Base-by-base conservation (phyloP, 2,888 invertebrate species). In the Monopis laevigella region DNA sequence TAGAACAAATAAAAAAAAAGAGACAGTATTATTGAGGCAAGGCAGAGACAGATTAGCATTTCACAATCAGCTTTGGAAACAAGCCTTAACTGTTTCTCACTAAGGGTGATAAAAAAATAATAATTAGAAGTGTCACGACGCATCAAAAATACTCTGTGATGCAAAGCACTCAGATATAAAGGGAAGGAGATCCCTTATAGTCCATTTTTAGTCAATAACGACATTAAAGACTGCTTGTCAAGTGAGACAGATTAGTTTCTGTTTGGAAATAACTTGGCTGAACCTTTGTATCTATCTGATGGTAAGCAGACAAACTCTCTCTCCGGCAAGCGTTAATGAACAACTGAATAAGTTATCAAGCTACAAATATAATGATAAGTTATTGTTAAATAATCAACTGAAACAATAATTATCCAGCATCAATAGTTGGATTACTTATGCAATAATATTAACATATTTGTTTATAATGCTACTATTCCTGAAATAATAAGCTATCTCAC, bases 231-330 rank as follows among this genome's bases (percentile, higher is more conserved):
- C 3, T 36, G 13, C 21, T 10, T n/a, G 6, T 26, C 11, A 24
- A 13, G 19, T 7, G 38, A 38, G 5, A n/a, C 24, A 38, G n/a
- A 19, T 38, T 38, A 38, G n/a, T n/a, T n/a, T n/a, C n/a, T n/a
- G n/a, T n/a, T n/a, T n/a, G n/a, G n/a, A n/a, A n/a, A n/a, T n/a
- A n/a, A n/a, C n/a, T n/a, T n/a, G n/a, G n/a, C n/a, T n/a, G n/a
- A n/a, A n/a, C n/a, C n/a, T n/a, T n/a, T n/a, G n/a, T n/a, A n/a
- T n/a, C n/a, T n/a, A n/a, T n/a, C n/a, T n/a, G n/a, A n/a, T n/a
- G n/a, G n/a, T n/a, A n/a, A n/a, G n/a, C n/a, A n/a, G n/a, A n/a
- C n/a, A n/a, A n/a, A n/a, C n/a, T n/a, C n/a, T n/a, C n/a, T n/a
- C n/a, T n/a, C n/a, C n/a, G n/a, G n/a, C n/a, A n/a, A n/a, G n/a